These are phyloP conservation scores for Talpa occidentalis DNA, from an alignment of 2,113 vertebrate species.

Conservation along the genomic window DNA sequence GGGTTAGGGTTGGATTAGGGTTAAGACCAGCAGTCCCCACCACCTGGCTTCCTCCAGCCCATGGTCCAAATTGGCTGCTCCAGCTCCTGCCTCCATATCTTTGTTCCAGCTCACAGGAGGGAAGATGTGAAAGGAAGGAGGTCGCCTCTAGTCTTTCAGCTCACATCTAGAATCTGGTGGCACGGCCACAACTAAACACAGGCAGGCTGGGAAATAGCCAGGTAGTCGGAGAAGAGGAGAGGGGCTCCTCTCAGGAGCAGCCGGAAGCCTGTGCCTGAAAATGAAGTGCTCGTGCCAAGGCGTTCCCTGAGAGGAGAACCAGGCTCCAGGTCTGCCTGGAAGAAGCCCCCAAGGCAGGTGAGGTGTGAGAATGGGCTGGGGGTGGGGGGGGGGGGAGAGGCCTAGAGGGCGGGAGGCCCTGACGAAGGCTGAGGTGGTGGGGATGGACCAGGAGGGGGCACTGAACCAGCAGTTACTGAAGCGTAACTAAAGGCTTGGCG, in stretches of 20 bases:
- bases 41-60: background rate
- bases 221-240: background rate
- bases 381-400: too few species aligned
- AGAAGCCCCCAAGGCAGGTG: background rate
- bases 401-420: background rate
- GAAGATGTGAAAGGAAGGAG: background rate
- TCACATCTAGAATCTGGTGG: background rate
- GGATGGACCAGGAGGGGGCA: background rate
- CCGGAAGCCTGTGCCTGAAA: background rate
- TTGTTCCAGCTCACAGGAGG: background rate
- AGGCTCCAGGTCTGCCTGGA: background rate
- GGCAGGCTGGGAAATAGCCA: background rate
- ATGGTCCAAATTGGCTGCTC: background rate
- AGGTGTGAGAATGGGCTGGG: background rate
- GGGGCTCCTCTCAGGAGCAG: too few species aligned
- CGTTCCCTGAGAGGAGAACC: background rate
- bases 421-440: accelerated
- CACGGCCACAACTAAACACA: background rate
- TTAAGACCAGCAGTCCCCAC: background rate
- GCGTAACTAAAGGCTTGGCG: background rate
- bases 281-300: background rate
- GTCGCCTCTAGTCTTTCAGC: background rate
- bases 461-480: background rate
- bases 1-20: too few species aligned
- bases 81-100: background rate